Conservation (phyloP, 2,113 vertebrate species). For the Azemiops feae region DNA sequence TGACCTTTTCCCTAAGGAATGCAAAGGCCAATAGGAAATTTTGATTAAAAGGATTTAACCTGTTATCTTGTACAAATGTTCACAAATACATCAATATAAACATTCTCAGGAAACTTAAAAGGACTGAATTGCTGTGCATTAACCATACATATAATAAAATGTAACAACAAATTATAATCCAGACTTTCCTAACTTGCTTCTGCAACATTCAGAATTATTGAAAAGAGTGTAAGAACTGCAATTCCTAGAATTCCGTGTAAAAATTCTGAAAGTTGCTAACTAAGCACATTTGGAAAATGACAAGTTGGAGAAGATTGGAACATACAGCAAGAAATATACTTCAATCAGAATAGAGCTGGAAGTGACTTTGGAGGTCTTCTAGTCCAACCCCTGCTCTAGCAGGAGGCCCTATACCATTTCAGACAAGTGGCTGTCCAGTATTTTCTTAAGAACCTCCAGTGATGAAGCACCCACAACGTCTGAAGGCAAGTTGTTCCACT, state of each 20-base stretch:
- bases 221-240: background rate
- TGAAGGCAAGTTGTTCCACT: background rate
- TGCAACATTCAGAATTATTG: background rate
- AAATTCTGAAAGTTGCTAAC: background rate
- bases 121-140: background rate
- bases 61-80: background rate
- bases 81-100: background rate
- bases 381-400: background rate
- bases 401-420: background rate
- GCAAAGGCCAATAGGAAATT: constrained; percentile 40
- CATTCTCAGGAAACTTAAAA: background rate
- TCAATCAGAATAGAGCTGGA: background rate
- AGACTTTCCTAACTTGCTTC: background rate
- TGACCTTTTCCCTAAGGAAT: constrained; percentile 71
- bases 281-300: background rate
- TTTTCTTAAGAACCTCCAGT: background rate
- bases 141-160: background rate
- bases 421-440: background rate
- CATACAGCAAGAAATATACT: background rate
- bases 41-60: background rate
- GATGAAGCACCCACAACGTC: background rate
- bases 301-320: background rate
- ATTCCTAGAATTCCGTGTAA: background rate
- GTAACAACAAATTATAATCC: background rate
- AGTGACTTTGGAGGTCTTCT: background rate